Conservation (phyloP, 2,113 vertebrate genomes). For the Ardeotis arabs region DNA sequence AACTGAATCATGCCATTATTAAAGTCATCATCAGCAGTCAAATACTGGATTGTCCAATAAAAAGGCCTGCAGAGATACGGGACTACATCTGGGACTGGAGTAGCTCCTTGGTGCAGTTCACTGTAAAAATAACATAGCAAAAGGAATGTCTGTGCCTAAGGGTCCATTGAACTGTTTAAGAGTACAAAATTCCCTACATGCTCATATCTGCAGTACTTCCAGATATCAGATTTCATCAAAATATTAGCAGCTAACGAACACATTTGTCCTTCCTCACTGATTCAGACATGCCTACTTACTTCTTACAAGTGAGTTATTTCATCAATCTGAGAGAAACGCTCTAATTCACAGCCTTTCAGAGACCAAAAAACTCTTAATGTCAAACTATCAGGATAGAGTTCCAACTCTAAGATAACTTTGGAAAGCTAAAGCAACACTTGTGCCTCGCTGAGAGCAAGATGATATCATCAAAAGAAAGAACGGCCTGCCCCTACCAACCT, state of each 20-base stretch:
- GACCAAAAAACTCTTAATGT: not conserved
- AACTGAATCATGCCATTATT: not conserved
- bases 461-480: not conserved
- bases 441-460: not conserved
- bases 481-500: not conserved
- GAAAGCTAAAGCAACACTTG: not conserved
- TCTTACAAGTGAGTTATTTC: not conserved
- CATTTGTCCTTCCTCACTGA: not conserved
- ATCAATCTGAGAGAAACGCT: not conserved
- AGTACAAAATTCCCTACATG: not conserved
- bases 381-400: not conserved
- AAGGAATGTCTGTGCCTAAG: not conserved
- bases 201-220: not conserved
- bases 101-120: not conserved
- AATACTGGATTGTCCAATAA: not conserved
- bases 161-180: not conserved
- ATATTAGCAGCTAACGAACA: not conserved
- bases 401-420: not conserved
- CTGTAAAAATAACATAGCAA: not conserved
- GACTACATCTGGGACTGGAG: not conserved
- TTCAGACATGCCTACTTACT: not conserved
- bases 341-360: not conserved
- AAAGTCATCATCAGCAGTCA: not conserved
- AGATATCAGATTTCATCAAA: not conserved
- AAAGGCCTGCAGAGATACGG: not conserved